Evolutionary conservation across 2,888 invertebrate species (phyloP), one percentile per base, ranked within the genome.

Genomic region (Ephialtes manifestator): DNA sequence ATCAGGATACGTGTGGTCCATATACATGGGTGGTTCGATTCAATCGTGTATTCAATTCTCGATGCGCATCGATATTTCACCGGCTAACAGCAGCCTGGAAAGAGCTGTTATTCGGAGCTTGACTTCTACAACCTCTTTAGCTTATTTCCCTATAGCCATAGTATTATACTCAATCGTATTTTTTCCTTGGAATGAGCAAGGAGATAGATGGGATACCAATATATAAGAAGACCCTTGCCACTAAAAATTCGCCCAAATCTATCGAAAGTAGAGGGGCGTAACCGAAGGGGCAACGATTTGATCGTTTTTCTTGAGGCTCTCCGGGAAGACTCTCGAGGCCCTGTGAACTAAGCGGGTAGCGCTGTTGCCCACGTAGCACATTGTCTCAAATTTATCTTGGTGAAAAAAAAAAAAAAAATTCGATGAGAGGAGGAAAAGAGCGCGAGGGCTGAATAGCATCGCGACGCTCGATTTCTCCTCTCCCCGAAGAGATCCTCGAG

Each of bases 351-450:
- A 65, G 35, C 48, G 75, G 65, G 15, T 51, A 48, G 31, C 48
- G 18, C 51, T 68, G 67, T 85, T 85, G 83, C 82, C 72, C 58
- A 82, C 79, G 82, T 77, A 80, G 82, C 85, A 83, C 85, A 76
- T 85, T 82, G 85, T 85, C 85, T 83, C 76, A 83, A 82, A 83
- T 85, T 85, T 85, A 83, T 85, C 85, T 80, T 80, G 71, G 51
- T 67, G 48, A 35, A 68, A 80, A 81, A 80, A 68, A 35, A 68
- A 80, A 81, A 80, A 68, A 67, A 65, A 65, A 31, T 70, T 74
- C 51, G 75, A 65, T 67, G 75, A 55, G 35, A 70, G 72, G 35
- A 43, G 58, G 48, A 18, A 48, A 65, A 43, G 70, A 39, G 55
- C 46, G 78, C 48, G 51, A 24, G 48, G 81, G 51, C 70, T 71